Conservation (phyloP, 2,888 invertebrate species). For the Orchesella flavescens region DNA sequence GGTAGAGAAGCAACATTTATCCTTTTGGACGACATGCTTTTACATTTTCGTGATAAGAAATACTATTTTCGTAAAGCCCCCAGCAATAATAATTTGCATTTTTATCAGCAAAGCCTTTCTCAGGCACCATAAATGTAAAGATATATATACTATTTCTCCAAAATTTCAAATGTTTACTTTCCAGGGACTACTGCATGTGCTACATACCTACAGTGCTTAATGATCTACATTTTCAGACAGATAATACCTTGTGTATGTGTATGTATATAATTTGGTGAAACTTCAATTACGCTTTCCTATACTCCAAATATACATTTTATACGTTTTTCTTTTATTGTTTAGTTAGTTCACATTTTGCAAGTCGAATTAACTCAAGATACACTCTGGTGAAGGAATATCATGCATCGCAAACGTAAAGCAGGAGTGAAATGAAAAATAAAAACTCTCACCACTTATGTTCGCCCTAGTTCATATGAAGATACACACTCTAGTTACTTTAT, state of each 20-base stretch:
- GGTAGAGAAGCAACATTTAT: neutral
- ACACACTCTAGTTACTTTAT: too few species aligned
- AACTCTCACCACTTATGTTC: neutral
- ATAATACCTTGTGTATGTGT: too few species aligned
- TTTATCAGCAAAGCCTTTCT: slow-evolving; percentile 31
- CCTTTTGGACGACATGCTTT: neutral
- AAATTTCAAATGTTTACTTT: too few species aligned
- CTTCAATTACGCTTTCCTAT: too few species aligned
- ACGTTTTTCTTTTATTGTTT: too few species aligned
- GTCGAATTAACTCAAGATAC: slow-evolving; percentile 21
- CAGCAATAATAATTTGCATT: slow-evolving; percentile 43
- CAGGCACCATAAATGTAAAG: neutral
- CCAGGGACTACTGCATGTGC: too few species aligned
- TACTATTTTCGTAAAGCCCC: neutral
- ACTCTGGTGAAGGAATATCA: neutral
- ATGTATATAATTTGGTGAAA: too few species aligned
- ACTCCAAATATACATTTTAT: too few species aligned
- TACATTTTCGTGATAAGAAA: neutral
- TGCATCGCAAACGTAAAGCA: slow-evolving; percentile 2
- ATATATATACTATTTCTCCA: neutral
- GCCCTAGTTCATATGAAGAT: neutral
- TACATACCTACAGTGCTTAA: too few species aligned
- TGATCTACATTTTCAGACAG: too few species aligned
- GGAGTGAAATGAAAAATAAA: neutral
- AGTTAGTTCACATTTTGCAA: slow-evolving; percentile 20